phyloP scores from a whole-genome alignment of 2,888 invertebrate genomes.

The Eupithecia vulgata region DNA sequence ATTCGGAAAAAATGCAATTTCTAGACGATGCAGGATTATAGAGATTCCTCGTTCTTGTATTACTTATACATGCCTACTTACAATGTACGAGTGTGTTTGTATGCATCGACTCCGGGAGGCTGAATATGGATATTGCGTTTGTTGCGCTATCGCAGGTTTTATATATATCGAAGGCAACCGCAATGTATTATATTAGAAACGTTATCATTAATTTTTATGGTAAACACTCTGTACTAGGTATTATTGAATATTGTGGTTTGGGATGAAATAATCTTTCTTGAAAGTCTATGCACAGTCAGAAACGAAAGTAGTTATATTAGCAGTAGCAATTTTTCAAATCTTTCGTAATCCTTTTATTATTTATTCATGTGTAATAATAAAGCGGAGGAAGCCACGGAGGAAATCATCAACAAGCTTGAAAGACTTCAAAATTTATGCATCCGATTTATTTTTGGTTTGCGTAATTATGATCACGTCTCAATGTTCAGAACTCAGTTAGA shows the following conservation, averaged over 20 bases:
- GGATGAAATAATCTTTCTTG: neutral
- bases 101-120: constrained; percentile 33
- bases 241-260: neutral
- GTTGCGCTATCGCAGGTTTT: constrained; percentile 12
- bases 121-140: constrained; percentile 28
- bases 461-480: no score
- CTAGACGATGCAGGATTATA: constrained; percentile 39
- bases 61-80: constrained; percentile 6
- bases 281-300: no score
- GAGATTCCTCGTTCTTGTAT: constrained; percentile 27
- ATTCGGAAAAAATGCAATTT: constrained; percentile 42
- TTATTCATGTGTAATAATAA: no score
- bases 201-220: neutral
- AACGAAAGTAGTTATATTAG: no score
- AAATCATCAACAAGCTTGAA: no score
- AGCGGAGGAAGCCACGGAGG: no score
- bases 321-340: no score
- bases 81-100: constrained; percentile 30
- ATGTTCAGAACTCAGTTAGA: no score
- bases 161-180: neutral
- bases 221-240: neutral
- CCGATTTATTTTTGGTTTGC: no score
- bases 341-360: no score
- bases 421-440: no score
- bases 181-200: neutral